Evolutionary conservation across 2,113 vertebrate species (phyloP).

Genomic region (Saimiri boliviensis): DNA sequence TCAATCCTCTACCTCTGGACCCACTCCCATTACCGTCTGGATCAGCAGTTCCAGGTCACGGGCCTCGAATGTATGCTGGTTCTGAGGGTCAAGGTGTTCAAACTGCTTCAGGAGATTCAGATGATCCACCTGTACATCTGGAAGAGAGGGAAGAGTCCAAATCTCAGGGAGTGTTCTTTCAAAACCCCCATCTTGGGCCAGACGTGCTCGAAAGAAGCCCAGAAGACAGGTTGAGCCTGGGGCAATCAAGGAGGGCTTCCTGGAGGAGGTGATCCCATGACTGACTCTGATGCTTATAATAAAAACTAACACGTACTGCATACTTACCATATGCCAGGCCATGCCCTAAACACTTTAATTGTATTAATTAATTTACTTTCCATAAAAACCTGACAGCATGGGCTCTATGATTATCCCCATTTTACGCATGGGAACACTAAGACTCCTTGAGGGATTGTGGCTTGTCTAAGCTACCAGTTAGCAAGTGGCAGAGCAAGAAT

Average conservation of each 20-base stretch:
- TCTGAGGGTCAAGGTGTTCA: slow-evolving; percentile 95
- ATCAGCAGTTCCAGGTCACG: slow-evolving; percentile 95
- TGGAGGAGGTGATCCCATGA: background rate
- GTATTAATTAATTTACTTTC: background rate
- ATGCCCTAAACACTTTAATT: background rate
- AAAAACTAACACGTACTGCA: background rate
- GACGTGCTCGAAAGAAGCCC: background rate
- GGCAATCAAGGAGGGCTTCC: background rate
- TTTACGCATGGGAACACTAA: background rate
- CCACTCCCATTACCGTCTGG: slow-evolving; percentile 83
- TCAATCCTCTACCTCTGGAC: background rate
- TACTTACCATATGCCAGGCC: background rate
- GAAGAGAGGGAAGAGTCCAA: background rate
- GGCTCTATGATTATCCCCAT: background rate
- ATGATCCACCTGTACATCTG: slow-evolving; percentile 93
- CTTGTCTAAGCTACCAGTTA: background rate
- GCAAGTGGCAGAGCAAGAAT: background rate
- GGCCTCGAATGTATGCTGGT: slow-evolving; percentile 95
- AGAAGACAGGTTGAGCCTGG: background rate
- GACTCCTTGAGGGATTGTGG: background rate
- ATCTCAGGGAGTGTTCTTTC: background rate
- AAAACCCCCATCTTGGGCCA: background rate
- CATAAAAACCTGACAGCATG: background rate
- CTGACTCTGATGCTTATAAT: background rate
- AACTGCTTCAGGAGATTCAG: slow-evolving; percentile 92